Conservation (phyloP, 2,888 invertebrate genomes). For the Hypomecis punctinalis region DNA sequence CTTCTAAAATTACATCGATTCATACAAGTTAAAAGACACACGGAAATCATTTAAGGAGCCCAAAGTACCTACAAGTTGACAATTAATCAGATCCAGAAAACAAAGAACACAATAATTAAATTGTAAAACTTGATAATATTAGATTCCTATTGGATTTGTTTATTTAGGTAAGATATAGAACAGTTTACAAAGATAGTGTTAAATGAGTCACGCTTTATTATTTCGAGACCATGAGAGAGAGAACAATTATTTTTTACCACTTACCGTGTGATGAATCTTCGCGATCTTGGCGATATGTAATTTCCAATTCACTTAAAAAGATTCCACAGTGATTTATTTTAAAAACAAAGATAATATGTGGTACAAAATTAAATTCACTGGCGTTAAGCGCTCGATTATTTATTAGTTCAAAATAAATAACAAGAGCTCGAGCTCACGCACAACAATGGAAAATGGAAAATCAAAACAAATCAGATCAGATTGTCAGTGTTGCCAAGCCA, state of each 20-base stretch:
- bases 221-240: background rate
- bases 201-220: too few species aligned
- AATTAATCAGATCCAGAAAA: background rate
- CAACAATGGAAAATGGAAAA: constrained; percentile 10
- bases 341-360: background rate
- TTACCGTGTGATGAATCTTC: constrained; percentile 14
- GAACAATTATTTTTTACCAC: constrained; percentile 13
- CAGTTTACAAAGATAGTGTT: too few species aligned
- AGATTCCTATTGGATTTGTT: background rate
- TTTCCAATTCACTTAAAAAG: constrained; percentile 11
- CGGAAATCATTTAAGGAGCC: too few species aligned
- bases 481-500: background rate
- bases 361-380: background rate
- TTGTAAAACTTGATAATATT: background rate
- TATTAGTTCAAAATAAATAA: constrained; percentile 19
- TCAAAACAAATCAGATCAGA: constrained; percentile 15
- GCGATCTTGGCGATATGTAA: background rate
- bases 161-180: background rate
- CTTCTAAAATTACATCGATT: too few species aligned
- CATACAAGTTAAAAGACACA: too few species aligned
- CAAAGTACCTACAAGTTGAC: background rate
- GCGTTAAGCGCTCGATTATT: constrained; percentile 8
- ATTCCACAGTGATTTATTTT: background rate
- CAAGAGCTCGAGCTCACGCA: constrained; percentile 11
- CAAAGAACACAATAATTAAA: constrained; percentile 8